Evolutionary conservation across 2,797 vertebrate genomes (phyloP).

Genomic region (Premnoplex brunnescens): DNA sequence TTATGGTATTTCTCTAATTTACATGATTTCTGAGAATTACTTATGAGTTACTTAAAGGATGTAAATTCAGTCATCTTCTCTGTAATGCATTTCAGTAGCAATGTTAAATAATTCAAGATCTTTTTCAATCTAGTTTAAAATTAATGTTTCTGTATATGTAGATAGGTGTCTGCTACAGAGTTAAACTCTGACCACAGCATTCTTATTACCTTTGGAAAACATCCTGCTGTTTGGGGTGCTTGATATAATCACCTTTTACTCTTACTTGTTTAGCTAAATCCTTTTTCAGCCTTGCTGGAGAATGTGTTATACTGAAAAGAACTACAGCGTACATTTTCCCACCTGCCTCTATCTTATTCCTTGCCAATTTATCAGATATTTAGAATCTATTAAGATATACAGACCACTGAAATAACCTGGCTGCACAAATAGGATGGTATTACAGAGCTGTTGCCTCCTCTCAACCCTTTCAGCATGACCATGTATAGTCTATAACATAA

Average conservation of each 20-base stretch:
- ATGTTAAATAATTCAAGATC: neutral
- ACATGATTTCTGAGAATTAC: neutral
- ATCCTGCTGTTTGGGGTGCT: neutral
- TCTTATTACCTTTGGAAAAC: neutral
- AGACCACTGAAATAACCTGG: neutral
- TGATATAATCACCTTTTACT: neutral
- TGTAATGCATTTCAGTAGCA: neutral
- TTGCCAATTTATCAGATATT: neutral
- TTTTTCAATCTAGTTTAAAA: neutral
- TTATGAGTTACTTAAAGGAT: neutral
- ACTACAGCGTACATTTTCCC: neutral
- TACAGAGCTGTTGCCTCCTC: neutral
- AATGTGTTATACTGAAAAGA: neutral
- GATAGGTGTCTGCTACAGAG: neutral
- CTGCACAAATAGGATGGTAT: neutral
- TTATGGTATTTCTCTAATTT: neutral
- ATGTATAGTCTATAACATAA: neutral
- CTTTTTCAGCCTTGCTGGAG: neutral
- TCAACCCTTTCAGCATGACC: neutral
- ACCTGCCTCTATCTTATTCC: neutral
- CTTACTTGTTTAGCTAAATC: neutral
- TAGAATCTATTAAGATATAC: neutral
- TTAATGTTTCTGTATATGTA: neutral
- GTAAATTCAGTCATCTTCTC: neutral
- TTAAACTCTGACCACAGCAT: neutral